phyloP scores from a whole-genome alignment of 2,888 invertebrate genomes.

The Lysandra coridon region DNA sequence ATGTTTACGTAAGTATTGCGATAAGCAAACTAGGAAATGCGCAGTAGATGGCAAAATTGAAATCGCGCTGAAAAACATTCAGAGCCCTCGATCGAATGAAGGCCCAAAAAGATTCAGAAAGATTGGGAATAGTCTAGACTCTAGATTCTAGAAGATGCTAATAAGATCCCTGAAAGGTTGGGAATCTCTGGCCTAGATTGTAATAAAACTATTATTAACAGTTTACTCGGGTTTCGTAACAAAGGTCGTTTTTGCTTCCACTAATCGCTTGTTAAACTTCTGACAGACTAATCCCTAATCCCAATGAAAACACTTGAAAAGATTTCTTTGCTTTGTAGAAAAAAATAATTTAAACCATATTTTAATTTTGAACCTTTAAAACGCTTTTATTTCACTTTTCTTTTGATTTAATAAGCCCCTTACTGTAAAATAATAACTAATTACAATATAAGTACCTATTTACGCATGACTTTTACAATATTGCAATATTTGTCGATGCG shows the following conservation, averaged over 20 bases:
- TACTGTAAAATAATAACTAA: too few relatives aligned
- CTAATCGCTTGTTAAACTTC: conserved; percentile 14
- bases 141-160: too few relatives aligned
- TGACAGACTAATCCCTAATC: conserved; percentile 15
- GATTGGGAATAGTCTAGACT: too few relatives aligned
- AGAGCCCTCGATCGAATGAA: too few relatives aligned
- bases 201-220: not conserved
- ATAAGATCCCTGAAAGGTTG: too few relatives aligned
- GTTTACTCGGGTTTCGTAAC: not conserved
- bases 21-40: too few relatives aligned
- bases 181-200: not conserved
- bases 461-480: not conserved
- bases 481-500: too few relatives aligned
- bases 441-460: not conserved
- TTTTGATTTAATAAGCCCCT: not conserved
- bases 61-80: too few relatives aligned
- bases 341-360: not conserved
- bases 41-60: too few relatives aligned
- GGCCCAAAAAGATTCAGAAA: too few relatives aligned
- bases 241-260: conserved; percentile 9
- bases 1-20: too few relatives aligned
- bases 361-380: not conserved
- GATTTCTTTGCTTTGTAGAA: conserved; percentile 3
- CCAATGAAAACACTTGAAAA: conserved; percentile 6
- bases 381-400: not conserved